These are phyloP conservation scores for Podabrus alpinus DNA, from an alignment of 2,888 invertebrate species.

Conservation along the genomic window DNA sequence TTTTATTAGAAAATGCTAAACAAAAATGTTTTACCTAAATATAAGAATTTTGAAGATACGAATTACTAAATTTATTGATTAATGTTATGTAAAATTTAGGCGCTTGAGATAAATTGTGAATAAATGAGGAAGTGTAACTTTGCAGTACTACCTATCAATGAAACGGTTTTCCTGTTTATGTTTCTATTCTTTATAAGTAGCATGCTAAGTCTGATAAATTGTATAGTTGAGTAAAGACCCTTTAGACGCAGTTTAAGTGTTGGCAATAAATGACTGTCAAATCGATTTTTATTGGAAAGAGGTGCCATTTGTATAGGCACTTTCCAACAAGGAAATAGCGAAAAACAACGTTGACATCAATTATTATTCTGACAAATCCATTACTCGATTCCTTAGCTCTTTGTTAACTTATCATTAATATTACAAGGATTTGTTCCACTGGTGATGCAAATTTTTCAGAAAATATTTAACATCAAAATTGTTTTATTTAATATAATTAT, in stretches of 20 bases:
- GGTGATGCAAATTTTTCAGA: background rate
- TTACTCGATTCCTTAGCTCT: slow-evolving; percentile 33
- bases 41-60: background rate
- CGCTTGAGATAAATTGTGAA: background rate
- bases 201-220: slow-evolving; percentile 38
- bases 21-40: background rate
- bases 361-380: slow-evolving; percentile 42
- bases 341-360: slow-evolving; percentile 41
- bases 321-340: slow-evolving; percentile 39
- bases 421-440: slow-evolving; percentile 4
- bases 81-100: background rate
- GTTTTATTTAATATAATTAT: background rate
- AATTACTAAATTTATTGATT: background rate
- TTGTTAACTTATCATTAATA: slow-evolving; percentile 34
- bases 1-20: background rate
- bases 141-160: background rate
- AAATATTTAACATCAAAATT: background rate
- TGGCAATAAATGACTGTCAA: slow-evolving; percentile 43
- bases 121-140: background rate
- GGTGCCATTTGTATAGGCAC: slow-evolving; percentile 41
- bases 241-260: slow-evolving; percentile 40
- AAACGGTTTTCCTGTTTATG: slow-evolving; percentile 3
- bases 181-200: slow-evolving; percentile 21
- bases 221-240: slow-evolving; percentile 38
- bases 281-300: slow-evolving; percentile 43